A percentile compares a stretch with the other conserved stretches of the same genome.
Conservation (phyloP, 2,888 invertebrate species). For the Resseliella maxima region DNA sequence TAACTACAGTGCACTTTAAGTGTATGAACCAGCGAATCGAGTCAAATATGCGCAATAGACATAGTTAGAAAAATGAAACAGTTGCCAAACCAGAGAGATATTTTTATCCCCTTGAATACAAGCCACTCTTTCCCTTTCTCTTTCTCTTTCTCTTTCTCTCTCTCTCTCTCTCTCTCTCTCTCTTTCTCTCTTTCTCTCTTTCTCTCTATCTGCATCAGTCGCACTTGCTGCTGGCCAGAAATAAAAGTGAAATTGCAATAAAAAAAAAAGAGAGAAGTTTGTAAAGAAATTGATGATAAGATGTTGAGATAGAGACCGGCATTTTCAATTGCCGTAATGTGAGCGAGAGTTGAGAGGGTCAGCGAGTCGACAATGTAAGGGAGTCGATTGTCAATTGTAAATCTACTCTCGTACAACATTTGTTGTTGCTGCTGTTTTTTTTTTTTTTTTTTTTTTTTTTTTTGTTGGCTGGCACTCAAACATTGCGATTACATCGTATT, state of each 20-base stretch:
- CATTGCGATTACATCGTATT: conserved; percentile 46
- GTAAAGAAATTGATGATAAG: too few relatives aligned
- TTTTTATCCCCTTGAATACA: too few relatives aligned
- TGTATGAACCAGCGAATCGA: neutral
- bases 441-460: too few relatives aligned
- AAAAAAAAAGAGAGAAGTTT: too few relatives aligned
- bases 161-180: too few relatives aligned
- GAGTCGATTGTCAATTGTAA: conserved; percentile 32
- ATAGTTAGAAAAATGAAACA: neutral
- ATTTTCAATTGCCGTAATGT: conserved; percentile 8
- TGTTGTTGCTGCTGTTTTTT: too few relatives aligned
- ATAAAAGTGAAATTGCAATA: conserved; percentile 43
- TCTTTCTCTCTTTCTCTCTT: too few relatives aligned
- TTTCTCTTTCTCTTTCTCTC: too few relatives aligned
- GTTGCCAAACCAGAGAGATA: neutral
- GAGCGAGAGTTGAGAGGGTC: conserved; percentile 27
- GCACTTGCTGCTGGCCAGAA: too few relatives aligned
- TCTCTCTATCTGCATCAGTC: too few relatives aligned
- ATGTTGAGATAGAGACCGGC: conserved; percentile 10
- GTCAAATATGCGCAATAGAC: neutral
- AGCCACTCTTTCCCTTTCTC: too few relatives aligned
- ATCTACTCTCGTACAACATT: neutral
- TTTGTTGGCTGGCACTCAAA: conserved; percentile 19
- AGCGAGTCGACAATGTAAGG: neutral
- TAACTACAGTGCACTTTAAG: neutral